Conservation (phyloP, 2,113 vertebrate genomes). For the Cygnus atratus region DNA sequence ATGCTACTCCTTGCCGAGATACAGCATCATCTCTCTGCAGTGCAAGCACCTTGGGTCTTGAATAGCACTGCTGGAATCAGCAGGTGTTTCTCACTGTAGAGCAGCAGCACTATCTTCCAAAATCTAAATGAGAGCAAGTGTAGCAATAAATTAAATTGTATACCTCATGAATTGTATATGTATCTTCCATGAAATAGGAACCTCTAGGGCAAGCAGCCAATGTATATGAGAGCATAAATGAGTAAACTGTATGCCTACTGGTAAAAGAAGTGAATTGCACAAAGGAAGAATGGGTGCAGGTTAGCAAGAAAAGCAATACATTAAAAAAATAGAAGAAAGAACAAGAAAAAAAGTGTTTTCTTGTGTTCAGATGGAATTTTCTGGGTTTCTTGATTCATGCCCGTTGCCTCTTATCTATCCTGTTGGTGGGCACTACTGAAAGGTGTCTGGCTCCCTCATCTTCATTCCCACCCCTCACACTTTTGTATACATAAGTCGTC, state of each 20-base stretch:
- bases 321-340: not conserved
- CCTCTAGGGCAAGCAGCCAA: not conserved
- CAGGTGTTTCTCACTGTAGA: not conserved
- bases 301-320: not conserved
- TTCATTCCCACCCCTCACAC: not conserved
- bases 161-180: not conserved
- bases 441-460: not conserved
- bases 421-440: not conserved
- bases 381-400: not conserved
- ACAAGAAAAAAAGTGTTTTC: accelerated
- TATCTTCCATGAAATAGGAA: not conserved
- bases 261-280: not conserved
- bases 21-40: not conserved
- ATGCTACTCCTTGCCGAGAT: not conserved
- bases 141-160: not conserved
- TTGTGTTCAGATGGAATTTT: not conserved
- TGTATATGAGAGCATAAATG: accelerated
- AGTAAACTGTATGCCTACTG: not conserved
- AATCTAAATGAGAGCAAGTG: not conserved
- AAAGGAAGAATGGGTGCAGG: not conserved
- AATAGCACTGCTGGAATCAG: not conserved
- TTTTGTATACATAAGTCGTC: not conserved
- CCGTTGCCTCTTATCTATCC: not conserved
- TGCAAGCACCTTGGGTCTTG: not conserved
- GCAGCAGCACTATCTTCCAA: not conserved